These are phyloP conservation scores for Panthera leo DNA, from an alignment of 2,113 vertebrate species.

Conservation along the genomic window DNA sequence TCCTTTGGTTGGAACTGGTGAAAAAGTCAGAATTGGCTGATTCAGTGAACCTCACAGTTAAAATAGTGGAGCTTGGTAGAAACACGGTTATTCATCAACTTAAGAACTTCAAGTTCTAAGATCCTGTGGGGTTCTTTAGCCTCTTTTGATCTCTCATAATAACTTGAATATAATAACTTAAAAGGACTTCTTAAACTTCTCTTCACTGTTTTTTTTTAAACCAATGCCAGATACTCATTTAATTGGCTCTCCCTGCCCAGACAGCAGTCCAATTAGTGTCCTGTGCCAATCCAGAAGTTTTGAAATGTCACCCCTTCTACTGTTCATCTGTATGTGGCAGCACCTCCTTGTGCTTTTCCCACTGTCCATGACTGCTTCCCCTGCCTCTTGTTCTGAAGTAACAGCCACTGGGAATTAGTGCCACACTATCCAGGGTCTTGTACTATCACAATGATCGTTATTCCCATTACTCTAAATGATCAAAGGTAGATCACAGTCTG, in stretches of 20 bases:
- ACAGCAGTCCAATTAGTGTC: conserved; percentile 59
- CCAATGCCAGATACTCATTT: conserved; percentile 45
- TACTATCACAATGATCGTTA: not conserved
- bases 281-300: conserved; percentile 1
- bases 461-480: not conserved
- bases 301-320: conserved; percentile 46
- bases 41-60: conserved; percentile 59
- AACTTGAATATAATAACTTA: conserved; percentile 34
- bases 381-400: conserved; percentile 37
- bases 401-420: not conserved
- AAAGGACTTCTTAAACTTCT: not conserved
- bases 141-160: conserved; percentile 49
- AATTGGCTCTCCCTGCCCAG: conserved; percentile 41
- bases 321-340: conserved; percentile 19
- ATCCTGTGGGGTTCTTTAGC: not conserved
- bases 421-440: not conserved
- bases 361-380: not conserved
- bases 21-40: conserved; percentile 37
- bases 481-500: not conserved
- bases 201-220: not conserved
- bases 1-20: conserved; percentile 52
- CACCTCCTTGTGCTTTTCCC: not conserved
- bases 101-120: not conserved
- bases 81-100: not conserved
- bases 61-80: conserved; percentile 1